A percentile compares a stretch with the other conserved stretches of the same genome.
phyloP scores from a whole-genome alignment of 2,113 vertebrate species.

The Columba livia region DNA sequence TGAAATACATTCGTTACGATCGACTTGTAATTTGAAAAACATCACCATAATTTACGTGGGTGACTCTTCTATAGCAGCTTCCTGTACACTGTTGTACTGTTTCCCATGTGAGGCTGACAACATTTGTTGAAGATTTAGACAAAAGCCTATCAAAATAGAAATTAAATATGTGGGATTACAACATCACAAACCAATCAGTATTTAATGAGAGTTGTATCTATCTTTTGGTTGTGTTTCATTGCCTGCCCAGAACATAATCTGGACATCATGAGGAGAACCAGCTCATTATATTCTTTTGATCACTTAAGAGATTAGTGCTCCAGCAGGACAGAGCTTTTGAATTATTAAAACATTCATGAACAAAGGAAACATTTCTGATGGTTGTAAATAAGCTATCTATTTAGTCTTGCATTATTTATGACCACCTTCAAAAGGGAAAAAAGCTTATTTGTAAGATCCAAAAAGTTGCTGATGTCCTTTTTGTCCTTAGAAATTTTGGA shows the following conservation, averaged over 20 bases:
- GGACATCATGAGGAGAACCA: background rate
- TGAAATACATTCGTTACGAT: background rate
- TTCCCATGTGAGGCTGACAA: background rate
- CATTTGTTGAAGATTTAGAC: background rate
- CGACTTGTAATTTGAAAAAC: too few species aligned
- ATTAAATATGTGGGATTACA: background rate
- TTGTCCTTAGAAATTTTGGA: background rate
- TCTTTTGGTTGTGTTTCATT: background rate
- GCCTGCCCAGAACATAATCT: background rate
- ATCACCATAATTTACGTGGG: too few species aligned
- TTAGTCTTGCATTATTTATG: constrained; percentile 40
- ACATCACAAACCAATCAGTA: background rate
- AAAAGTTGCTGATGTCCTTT: background rate
- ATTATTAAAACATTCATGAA: constrained; percentile 36
- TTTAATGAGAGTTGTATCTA: background rate
- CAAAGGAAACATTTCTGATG: background rate
- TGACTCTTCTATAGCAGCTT: background rate
- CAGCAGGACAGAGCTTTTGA: background rate
- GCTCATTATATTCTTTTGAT: background rate
- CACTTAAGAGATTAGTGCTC: background rate
- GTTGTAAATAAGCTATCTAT: background rate
- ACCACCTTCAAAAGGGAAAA: background rate
- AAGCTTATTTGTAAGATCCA: background rate
- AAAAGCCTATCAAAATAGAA: background rate
- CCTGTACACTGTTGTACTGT: background rate